Base-by-base conservation (phyloP, 2,888 invertebrate species). In the Polyommatus icarus region DNA sequence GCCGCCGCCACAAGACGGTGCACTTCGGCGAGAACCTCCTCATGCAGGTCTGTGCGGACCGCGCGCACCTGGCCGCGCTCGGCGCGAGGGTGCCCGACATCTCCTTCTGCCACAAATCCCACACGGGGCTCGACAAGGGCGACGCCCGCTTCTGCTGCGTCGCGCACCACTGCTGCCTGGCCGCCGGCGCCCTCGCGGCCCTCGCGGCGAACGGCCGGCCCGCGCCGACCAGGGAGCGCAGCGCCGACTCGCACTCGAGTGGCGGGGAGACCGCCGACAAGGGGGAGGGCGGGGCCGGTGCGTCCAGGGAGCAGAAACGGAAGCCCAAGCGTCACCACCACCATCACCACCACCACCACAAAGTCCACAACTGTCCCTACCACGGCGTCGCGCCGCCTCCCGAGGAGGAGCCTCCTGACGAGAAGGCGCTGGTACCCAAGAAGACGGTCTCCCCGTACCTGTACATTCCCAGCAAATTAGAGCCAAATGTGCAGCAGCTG, bases 401-500 rank as follows among this genome's bases (percentile, higher is more conserved):
- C n/a, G 90, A 84, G 79, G 84, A 85, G 0, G 86, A 92, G 79
- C 36, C 59, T n/a, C 89, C 89, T 1, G 88, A 89, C 71, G 90
- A 90, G 81, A 92, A 89, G 81, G 84, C 85, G 18, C 81, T 90
- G 71, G 87, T 89, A 72, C 91, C 92, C 71, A 91, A 91, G 81
- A 93, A 93, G 87, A 90, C 92, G 79, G 91, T 95, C 71, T 95
- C 95, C 83, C 94, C 94, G 84, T 94, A 94, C 86, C 89, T 94
- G 79, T 93, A 87, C 82, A 94, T 94, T 85, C 94, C 92, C 83
- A 93, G 93, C 89, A 90, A 95, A 89, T 91, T 96, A 94, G 96
- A 96, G 88, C 96, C 96, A 77, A 97, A 97, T 89, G 97, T 97
- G 76, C 97, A 97, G 89, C 96, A 97, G 91, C 93, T 97, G 84